Percentiles rank a stretch among this genome's conserved stretches.
Evolutionary conservation across 2,888 invertebrate species (phyloP).

Genomic region (Plutella xylostella): DNA sequence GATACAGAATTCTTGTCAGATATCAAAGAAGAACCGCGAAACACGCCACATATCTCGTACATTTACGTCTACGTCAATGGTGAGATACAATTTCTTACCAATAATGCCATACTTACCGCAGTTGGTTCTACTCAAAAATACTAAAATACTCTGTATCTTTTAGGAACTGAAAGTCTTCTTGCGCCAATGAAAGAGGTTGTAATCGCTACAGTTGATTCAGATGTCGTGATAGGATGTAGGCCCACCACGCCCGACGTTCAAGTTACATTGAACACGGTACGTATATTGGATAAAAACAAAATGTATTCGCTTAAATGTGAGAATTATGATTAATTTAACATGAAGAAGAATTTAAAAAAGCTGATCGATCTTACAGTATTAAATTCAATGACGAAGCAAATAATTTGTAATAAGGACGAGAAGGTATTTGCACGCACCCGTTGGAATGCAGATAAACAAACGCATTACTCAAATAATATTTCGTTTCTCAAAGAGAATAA

Average conservation of each 20-base stretch:
- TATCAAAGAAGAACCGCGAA: conserved; percentile 40
- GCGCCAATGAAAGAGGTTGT: conserved; percentile 52
- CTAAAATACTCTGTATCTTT: conserved; percentile 28
- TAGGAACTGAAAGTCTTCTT: conserved; percentile 50
- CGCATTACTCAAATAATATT: too few species aligned
- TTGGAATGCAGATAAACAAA: too few species aligned
- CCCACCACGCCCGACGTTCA: conserved; percentile 54
- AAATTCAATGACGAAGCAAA: too few species aligned
- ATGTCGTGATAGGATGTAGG: conserved; percentile 54
- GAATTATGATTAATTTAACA: background rate
- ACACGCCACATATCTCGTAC: conserved; percentile 43
- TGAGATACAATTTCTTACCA: too few species aligned
- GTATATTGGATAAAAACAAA: conserved; percentile 40
- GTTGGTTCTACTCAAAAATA: too few species aligned
- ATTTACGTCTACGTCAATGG: conserved; percentile 57
- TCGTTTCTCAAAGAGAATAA: too few species aligned
- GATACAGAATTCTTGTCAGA: conserved; percentile 31
- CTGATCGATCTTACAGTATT: too few species aligned
- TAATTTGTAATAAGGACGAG: too few species aligned
- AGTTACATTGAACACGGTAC: conserved; percentile 45
- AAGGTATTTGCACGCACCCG: too few species aligned
- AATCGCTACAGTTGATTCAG: conserved; percentile 31
- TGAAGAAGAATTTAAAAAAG: background rate
- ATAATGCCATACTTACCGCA: too few species aligned
- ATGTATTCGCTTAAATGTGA: background rate